Conservation (phyloP, 2,888 invertebrate species). For the Cephus rjabovi region DNA sequence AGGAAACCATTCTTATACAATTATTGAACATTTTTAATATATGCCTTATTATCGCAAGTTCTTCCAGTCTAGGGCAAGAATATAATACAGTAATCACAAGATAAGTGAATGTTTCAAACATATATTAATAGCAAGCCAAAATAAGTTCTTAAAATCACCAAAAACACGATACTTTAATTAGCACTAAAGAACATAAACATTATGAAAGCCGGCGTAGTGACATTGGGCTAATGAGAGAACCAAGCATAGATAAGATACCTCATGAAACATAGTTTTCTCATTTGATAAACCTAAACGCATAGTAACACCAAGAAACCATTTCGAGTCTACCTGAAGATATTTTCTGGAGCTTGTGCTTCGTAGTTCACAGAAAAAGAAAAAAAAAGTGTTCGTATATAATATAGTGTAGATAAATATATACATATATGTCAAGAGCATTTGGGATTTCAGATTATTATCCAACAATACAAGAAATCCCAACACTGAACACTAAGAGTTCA, state of each 20-base stretch:
- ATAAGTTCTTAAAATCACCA: neutral
- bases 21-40: neutral
- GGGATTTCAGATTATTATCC: neutral
- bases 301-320: neutral
- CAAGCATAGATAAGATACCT: neutral
- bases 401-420: neutral
- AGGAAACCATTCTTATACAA: neutral
- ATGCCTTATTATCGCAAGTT: neutral
- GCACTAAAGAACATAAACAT: neutral
- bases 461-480: neutral
- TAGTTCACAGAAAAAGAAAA: neutral
- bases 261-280: neutral
- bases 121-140: neutral
- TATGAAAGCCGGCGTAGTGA: neutral
- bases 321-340: neutral
- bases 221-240: neutral
- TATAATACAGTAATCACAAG: neutral
- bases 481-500: neutral
- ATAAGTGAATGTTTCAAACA: neutral
- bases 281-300: neutral
- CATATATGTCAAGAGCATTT: neutral
- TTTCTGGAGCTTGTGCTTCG: neutral
- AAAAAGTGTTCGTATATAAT: neutral
- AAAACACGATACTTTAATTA: neutral
- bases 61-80: neutral